Conservation (phyloP, 2,113 vertebrate species). For the Corythaixoides concolor region DNA sequence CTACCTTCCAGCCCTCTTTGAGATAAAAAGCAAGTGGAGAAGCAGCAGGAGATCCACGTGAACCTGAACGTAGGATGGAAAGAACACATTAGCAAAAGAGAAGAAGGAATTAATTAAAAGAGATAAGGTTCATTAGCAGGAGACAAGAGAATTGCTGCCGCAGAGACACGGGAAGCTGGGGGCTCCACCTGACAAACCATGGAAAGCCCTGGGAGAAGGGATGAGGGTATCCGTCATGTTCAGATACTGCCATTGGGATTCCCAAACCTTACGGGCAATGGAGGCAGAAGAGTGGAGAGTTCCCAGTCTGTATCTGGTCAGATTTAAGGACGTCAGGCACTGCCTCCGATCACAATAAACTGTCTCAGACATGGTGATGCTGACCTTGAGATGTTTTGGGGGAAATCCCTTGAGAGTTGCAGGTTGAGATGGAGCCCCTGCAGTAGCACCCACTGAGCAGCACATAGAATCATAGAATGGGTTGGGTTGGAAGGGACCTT, state of each 20-base stretch:
- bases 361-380: not conserved
- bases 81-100: not conserved
- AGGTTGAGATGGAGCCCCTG: not conserved
- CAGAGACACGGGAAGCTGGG: not conserved
- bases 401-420: not conserved
- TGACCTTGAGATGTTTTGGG: not conserved
- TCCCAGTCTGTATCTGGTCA: not conserved
- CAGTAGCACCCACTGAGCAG: not conserved
- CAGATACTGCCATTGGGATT: not conserved
- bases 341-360: not conserved
- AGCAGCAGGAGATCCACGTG: not conserved
- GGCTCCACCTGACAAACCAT: not conserved
- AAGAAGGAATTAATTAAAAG: not conserved
- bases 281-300: accelerated
- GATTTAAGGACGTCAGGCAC: not conserved
- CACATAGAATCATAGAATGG: too few species aligned
- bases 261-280: accelerated
- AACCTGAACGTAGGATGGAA: not conserved
- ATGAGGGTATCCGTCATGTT: not conserved
- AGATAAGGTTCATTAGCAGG: not conserved
- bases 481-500: too few species aligned
- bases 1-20: not conserved
- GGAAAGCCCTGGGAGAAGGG: not conserved
- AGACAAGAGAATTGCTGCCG: not conserved
- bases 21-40: not conserved